These are phyloP conservation scores for Dicentrarchus labrax DNA, from an alignment of 2,113 vertebrate genomes.

Conservation along the genomic window DNA sequence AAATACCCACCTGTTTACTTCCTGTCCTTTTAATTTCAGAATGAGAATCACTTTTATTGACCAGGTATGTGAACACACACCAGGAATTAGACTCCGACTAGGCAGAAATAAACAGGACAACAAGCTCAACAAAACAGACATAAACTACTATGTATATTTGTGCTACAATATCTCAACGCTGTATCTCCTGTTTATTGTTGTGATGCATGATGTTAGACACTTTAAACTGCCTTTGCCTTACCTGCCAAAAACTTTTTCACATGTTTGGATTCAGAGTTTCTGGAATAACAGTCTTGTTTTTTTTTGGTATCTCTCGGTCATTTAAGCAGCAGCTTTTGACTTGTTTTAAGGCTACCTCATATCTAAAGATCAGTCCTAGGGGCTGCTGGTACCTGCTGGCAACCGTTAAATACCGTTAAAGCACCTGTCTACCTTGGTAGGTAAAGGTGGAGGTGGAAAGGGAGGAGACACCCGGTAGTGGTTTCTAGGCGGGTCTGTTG, in stretches of 20 bases:
- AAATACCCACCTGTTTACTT: neutral
- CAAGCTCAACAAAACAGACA: no score
- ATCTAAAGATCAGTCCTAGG: neutral
- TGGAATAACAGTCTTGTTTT: neutral
- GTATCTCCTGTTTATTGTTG: neutral
- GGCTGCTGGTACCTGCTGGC: neutral
- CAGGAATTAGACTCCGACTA: no score
- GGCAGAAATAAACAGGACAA: no score
- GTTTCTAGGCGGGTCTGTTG: conserved; percentile 66
- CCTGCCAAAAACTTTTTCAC: neutral
- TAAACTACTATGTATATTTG: no score
- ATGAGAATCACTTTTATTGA: no score
- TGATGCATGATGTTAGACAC: neutral
- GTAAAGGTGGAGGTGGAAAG: conserved; percentile 21
- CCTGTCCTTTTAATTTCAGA: no score
- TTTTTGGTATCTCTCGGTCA: neutral
- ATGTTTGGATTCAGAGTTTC: neutral
- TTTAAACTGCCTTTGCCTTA: neutral
- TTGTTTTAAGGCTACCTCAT: neutral
- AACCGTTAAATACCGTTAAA: neutral
- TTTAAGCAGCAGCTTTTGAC: neutral
- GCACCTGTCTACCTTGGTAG: conserved; percentile 43
- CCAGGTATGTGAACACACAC: no score
- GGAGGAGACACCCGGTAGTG: conserved; percentile 38
- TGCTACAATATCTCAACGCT: neutral